Conservation (phyloP, 2,888 invertebrate genomes). For the Cataglyphis altisquamis region DNA sequence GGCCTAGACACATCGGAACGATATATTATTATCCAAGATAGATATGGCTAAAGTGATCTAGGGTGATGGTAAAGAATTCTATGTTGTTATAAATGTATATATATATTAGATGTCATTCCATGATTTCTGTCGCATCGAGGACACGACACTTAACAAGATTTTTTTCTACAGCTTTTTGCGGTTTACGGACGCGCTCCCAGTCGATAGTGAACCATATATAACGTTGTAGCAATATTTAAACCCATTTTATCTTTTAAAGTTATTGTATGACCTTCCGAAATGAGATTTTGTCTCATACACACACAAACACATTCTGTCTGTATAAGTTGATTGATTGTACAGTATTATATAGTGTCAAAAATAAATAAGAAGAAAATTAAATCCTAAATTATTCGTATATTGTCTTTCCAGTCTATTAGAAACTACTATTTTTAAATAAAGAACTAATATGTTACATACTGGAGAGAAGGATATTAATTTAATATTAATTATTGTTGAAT, state of each 20-base stretch:
- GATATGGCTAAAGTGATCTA: constrained; percentile 70
- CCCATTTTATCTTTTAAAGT: constrained; percentile 60
- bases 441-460: not conserved
- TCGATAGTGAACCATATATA: constrained; percentile 75
- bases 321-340: constrained; percentile 82
- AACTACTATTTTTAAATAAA: not conserved
- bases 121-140: constrained; percentile 82
- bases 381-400: not conserved
- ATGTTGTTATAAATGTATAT: constrained; percentile 75
- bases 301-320: constrained; percentile 73
- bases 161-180: constrained; percentile 79
- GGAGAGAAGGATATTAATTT: not conserved
- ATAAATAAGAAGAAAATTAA: constrained; percentile 68
- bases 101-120: constrained; percentile 83
- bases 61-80: constrained; percentile 81
- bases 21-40: constrained; percentile 51
- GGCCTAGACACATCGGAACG: constrained; percentile 80
- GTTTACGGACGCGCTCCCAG: constrained; percentile 80
- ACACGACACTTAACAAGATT: constrained; percentile 69
- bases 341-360: constrained; percentile 83
- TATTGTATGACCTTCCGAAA: constrained; percentile 65
- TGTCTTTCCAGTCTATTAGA: not conserved
- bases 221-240: constrained; percentile 77
- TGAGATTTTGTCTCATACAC: constrained; percentile 75
- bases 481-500: too few species aligned